Evolutionary conservation across 2,797 vertebrate species (phyloP).

Genomic region (Erithacus rubecula): DNA sequence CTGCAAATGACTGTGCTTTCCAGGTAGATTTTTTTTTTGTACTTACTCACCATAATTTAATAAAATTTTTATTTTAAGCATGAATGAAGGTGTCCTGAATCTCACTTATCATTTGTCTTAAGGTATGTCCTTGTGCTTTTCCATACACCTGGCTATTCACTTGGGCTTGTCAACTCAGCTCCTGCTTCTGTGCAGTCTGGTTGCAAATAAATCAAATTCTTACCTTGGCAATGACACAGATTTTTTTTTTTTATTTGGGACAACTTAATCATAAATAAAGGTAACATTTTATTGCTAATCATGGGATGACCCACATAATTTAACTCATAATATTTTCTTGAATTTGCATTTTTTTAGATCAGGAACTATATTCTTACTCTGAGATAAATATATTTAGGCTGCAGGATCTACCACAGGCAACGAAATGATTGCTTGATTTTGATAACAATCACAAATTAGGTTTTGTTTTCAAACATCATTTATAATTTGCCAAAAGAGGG

Average conservation of each 20-base stretch:
- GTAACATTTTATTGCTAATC: neutral
- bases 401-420: neutral
- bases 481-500: neutral
- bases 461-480: neutral
- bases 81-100: neutral
- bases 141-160: neutral
- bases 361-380: neutral
- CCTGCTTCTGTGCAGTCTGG: neutral
- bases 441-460: neutral
- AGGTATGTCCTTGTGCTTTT: neutral
- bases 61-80: conserved; percentile 12
- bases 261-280: neutral
- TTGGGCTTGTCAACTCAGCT: neutral
- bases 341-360: neutral
- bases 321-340: neutral
- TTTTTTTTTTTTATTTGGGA: neutral
- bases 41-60: neutral
- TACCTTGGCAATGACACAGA: neutral
- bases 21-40: neutral
- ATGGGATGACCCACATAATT: neutral
- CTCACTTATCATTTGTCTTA: conserved; percentile 1
- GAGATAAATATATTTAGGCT: neutral
- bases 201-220: conserved; percentile 6
- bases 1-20: neutral
- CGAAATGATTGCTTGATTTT: neutral